Percentiles rank a stretch among this genome's conserved stretches.
phyloP scores from a whole-genome alignment of 2,888 invertebrate species.

The Polyommatus iphigenia region DNA sequence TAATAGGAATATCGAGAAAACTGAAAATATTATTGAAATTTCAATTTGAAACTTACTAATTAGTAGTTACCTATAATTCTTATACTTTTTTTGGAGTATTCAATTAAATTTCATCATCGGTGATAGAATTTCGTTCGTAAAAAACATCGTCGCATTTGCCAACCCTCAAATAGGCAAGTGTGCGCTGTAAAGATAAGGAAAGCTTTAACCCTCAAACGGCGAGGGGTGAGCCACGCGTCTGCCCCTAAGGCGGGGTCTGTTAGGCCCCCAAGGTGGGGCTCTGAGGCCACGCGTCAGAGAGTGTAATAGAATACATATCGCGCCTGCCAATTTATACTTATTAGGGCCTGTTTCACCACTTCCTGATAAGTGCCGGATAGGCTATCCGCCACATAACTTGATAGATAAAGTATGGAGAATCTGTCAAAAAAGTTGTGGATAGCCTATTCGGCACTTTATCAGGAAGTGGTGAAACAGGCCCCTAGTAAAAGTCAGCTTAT shows the following conservation, averaged over 20 bases:
- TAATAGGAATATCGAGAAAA: neutral
- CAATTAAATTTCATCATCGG: neutral
- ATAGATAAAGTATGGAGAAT: no score
- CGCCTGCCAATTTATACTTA: constrained; percentile 2
- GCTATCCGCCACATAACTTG: no score
- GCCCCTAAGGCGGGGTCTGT: neutral
- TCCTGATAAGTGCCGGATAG: no score
- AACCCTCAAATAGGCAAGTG: constrained; percentile 6
- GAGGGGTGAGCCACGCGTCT: neutral
- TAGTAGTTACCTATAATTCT: neutral
- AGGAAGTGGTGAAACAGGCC: no score
- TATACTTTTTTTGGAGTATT: neutral
- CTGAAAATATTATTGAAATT: no score
- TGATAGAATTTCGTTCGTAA: neutral
- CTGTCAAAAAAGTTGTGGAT: no score
- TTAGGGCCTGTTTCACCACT: no score
- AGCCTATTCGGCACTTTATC: no score
- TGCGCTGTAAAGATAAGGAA: constrained; percentile 8
- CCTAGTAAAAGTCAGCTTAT: no score
- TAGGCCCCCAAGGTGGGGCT: neutral
- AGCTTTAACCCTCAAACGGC: neutral
- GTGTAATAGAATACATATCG: neutral
- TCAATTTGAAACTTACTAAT: no score
- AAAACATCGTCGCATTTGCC: neutral
- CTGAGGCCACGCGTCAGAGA: neutral